Conservation (phyloP, 2,888 invertebrate species). For the Nomada fabriciana region DNA sequence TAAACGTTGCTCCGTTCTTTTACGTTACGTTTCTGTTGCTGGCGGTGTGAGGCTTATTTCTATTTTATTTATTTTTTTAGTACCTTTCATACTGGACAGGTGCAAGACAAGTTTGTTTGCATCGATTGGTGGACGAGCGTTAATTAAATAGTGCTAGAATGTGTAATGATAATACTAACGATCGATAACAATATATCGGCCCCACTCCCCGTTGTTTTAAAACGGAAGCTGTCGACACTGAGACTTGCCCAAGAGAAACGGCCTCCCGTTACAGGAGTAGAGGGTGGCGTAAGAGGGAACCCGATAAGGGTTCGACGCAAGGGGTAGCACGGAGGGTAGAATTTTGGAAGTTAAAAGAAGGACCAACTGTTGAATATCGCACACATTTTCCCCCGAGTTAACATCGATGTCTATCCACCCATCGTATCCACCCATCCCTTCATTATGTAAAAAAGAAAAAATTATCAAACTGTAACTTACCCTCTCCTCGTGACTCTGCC, state of each 20-base stretch:
- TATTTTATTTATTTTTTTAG: not conserved
- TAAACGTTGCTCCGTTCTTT: conserved; percentile 21
- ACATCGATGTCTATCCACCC: not conserved
- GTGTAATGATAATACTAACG: not conserved
- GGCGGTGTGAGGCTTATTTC: not conserved
- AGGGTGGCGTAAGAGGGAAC: conserved; percentile 73
- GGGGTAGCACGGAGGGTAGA: conserved; percentile 68
- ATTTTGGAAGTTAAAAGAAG: conserved; percentile 83
- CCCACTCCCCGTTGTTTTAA: not conserved
- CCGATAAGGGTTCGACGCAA: conserved; percentile 74
- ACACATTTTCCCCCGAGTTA: conserved; percentile 42
- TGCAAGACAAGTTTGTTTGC: no score
- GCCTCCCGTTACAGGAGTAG: conserved; percentile 58
- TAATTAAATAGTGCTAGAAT: no score
- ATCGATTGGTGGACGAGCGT: no score
- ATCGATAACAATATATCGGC: not conserved
- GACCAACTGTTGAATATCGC: conserved; percentile 84
- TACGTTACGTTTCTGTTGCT: not conserved
- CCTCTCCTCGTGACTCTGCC: conserved; percentile 4
- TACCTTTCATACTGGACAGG: no score
- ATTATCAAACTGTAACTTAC: conserved; percentile 44
- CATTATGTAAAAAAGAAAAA: no score
- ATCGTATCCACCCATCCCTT: not conserved
- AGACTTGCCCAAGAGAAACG: conserved; percentile 27
- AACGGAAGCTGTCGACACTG: conserved; percentile 24